Evolutionary conservation across 1,140 invertebrate genomes (phyloP), one percentile per base, ranked within the genome.

Genomic region (Papilio machaon): DNA sequence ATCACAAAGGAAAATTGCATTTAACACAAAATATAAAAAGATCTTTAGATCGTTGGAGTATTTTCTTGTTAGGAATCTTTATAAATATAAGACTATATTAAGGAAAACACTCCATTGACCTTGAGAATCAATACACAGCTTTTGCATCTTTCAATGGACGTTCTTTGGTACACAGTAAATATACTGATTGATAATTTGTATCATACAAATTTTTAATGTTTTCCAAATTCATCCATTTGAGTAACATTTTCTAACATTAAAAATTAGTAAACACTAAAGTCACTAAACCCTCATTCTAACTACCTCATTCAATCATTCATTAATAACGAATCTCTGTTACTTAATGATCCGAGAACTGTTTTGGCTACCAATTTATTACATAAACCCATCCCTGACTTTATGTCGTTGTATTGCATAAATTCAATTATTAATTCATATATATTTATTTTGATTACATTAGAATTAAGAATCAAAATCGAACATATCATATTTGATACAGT

Each of bases 341-440:
- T 84, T 83, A 76, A 81, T 86, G 49, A 76, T 7, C 83, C 79
- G 79, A 54, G 67, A 35, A 15, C 13, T 84, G 74, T 54, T 81
- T 81, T 81, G 73, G 81, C 76, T 54, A 84, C 82, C 64, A 84
- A 49, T 43, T 80, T 46, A 81, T 84, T 74, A 73, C 92, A 92
- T 94, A 91, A 92, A 94, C 92, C 92, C 92, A 94, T 91, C 89
- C 87, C 87, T 86, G 84, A 88, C 87, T 87, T 87, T 84, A 73
- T 87, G 80, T 85, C 77, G 79, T 85, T 82, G 74, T 82, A 77
- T 83, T 81, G 86, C 83, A 82, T 64, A 10, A 64, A 23, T 86
- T 82, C 80, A 81, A 82, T 84, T 79, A 80, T 80, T 82, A 81
- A 15, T 70, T 70, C 83, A 84, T 85, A 83, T 83, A 81, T 89